Conservation (phyloP, 2,797 vertebrate species). For the Pogoniulus pusillus region DNA sequence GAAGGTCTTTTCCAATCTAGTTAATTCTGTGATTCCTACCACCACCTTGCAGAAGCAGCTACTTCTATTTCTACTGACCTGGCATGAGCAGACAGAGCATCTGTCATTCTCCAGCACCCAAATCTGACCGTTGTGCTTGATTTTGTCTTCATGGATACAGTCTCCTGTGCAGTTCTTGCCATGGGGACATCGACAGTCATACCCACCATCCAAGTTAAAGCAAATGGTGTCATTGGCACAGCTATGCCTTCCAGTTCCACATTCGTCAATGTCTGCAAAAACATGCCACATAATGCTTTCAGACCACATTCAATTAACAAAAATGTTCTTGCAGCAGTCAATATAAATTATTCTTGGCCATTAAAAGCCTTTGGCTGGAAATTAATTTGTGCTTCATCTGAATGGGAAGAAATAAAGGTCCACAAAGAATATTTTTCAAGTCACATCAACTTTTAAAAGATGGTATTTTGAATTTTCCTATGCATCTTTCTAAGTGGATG, state of each 20-base stretch:
- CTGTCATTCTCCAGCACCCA: constrained; percentile 96
- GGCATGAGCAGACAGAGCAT: constrained; percentile 96
- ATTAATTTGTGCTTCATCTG: constrained; percentile 38
- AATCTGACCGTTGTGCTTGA: constrained; percentile 96
- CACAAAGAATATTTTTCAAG: not conserved
- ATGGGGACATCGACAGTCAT: constrained; percentile 95
- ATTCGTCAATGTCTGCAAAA: constrained; percentile 93
- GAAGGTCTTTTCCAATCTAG: no score
- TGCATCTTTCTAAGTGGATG: not conserved
- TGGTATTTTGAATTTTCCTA: not conserved
- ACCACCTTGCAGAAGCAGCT: not conserved
- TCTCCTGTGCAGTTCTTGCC: constrained; percentile 97
- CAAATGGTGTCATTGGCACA: constrained; percentile 96
- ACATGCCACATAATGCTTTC: constrained; percentile 27
- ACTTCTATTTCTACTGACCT: constrained; percentile 81
- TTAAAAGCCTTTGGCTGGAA: constrained; percentile 22
- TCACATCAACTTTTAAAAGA: not conserved
- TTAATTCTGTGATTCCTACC: not conserved
- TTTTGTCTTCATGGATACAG: constrained; percentile 91
- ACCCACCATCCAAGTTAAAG: constrained; percentile 98
- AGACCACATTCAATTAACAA: constrained; percentile 42
- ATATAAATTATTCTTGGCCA: constrained; percentile 4
- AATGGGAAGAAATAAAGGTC: not conserved
- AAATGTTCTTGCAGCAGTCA: not conserved
- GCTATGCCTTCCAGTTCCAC: constrained; percentile 91